A percentile compares a stretch with the other conserved stretches of the same genome.
Evolutionary conservation across 92 coral and sea anemone species (phyloP).

Genomic region (Bergia puertoricense): DNA sequence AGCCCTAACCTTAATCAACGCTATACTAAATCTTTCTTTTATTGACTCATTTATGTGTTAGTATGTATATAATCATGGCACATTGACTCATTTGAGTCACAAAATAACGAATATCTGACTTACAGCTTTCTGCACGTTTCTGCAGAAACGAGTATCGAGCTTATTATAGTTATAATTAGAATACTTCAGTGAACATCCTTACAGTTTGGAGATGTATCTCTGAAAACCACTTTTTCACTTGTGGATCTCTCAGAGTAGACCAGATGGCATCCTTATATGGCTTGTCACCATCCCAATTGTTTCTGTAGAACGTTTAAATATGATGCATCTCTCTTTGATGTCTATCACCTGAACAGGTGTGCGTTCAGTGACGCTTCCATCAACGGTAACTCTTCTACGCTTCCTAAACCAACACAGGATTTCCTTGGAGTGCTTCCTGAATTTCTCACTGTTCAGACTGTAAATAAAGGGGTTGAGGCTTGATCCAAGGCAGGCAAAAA

Average conservation of each 20-base stretch:
- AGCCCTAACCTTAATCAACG: too few relatives aligned
- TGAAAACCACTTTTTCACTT: too few relatives aligned
- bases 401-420: constrained; percentile 30
- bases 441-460: constrained; percentile 57
- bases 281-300: neutral
- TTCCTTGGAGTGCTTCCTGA: constrained; percentile 46
- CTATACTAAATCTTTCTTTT: too few relatives aligned
- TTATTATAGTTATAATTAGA: too few relatives aligned
- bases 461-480: constrained; percentile 60
- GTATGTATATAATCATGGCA: too few relatives aligned
- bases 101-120: too few relatives aligned
- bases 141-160: too few relatives aligned
- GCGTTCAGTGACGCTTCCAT: neutral
- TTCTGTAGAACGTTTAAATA: neutral
- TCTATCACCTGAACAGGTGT: neutral
- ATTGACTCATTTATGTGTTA: too few relatives aligned
- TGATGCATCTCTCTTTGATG: neutral
- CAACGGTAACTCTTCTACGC: neutral
- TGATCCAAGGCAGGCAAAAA: constrained; percentile 56
- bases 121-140: too few relatives aligned
- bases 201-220: too few relatives aligned
- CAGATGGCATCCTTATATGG: constrained; percentile 11
- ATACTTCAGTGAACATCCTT: too few relatives aligned
- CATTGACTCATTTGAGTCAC: too few relatives aligned
- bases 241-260: neutral